Evolutionary conservation across 2,888 invertebrate species (phyloP).

Genomic region (Aphidoletes aphidimyza): DNA sequence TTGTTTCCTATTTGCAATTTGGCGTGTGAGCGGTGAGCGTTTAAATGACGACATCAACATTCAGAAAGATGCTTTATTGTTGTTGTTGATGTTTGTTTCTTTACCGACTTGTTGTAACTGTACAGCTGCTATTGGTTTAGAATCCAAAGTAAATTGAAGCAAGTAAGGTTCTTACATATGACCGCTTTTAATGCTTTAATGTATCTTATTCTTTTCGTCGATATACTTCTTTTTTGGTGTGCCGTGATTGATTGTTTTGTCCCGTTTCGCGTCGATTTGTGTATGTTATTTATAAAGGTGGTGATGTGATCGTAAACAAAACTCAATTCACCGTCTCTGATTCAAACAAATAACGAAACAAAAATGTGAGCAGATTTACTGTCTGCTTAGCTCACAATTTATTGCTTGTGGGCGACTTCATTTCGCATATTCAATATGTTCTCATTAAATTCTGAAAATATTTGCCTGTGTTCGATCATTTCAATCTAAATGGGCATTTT

Average conservation of each 20-base stretch:
- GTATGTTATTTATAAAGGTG: neutral
- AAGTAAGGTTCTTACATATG: neutral
- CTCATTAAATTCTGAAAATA: neutral
- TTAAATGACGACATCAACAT: neutral
- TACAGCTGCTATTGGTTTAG: neutral
- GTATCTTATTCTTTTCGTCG: neutral
- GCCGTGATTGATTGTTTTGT: neutral
- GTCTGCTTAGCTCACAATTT: neutral
- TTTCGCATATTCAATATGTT: neutral
- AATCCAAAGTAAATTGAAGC: neutral
- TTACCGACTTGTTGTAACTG: neutral
- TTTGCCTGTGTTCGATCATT: slow-evolving; percentile 8
- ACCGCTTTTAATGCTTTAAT: neutral
- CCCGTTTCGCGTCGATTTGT: neutral
- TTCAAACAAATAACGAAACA: neutral
- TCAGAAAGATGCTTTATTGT: neutral
- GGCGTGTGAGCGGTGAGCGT: neutral
- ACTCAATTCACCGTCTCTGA: too few relatives aligned
- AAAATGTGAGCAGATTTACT: neutral
- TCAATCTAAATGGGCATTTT: neutral
- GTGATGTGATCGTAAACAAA: slow-evolving; percentile 16
- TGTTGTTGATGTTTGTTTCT: neutral
- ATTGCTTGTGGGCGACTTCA: neutral
- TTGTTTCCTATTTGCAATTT: neutral
- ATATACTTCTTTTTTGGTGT: too few relatives aligned